Evolutionary conservation across 1,140 invertebrate species (phyloP).

Genomic region (Bombus fervidus): DNA sequence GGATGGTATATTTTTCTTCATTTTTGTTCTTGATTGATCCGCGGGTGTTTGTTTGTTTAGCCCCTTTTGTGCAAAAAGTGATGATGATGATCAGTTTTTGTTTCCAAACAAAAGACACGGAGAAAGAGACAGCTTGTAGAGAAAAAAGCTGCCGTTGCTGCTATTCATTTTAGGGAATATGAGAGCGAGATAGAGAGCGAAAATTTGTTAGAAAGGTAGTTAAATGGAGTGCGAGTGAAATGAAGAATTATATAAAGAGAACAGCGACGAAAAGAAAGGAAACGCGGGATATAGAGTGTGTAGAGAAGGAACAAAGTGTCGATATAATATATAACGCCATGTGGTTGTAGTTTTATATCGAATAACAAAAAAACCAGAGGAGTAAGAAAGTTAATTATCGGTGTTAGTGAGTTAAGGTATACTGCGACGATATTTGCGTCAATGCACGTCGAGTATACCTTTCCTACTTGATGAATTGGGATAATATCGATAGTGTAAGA

Average conservation of each 20-base stretch:
- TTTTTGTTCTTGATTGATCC: conserved; percentile 8
- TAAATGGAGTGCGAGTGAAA: conserved; percentile 9
- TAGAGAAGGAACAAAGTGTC: conserved; percentile 59
- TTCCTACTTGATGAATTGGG: conserved; percentile 74
- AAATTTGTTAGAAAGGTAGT: background rate
- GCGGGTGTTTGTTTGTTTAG: conserved; percentile 50
- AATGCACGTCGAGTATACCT: conserved; percentile 65
- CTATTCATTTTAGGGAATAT: conserved; percentile 23
- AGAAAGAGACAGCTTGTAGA: background rate
- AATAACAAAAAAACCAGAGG: conserved; percentile 61
- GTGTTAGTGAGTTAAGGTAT: conserved; percentile 75
- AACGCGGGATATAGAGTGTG: conserved; percentile 18
- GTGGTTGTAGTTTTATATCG: conserved; percentile 77
- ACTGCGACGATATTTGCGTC: conserved; percentile 55
- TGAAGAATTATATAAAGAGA: conserved; percentile 8
- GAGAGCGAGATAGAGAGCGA: background rate
- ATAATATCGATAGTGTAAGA: conserved; percentile 79
- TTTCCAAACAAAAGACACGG: conserved; percentile 4
- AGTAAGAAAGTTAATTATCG: conserved; percentile 75
- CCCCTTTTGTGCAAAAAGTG: conserved; percentile 24
- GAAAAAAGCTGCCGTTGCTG: conserved; percentile 9
- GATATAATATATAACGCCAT: conserved; percentile 52
- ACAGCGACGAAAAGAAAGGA: background rate
- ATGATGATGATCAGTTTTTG: conserved; percentile 1
- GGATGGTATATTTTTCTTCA: conserved; percentile 18